Evolutionary conservation across 2,113 vertebrate genomes (phyloP).

Genomic region (Amblyopsis rosae): DNA sequence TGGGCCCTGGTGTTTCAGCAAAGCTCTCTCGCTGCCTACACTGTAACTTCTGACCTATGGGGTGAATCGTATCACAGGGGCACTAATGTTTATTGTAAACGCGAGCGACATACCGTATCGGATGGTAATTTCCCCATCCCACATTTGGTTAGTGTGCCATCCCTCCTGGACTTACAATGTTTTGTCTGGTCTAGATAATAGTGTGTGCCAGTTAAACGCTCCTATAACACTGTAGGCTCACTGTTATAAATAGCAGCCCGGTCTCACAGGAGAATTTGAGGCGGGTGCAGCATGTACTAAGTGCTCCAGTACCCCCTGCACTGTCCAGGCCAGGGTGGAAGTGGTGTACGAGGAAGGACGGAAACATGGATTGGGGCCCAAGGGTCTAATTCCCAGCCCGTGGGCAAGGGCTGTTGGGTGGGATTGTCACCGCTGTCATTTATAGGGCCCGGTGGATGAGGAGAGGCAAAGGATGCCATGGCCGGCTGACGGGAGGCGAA

Average conservation of each 20-base stretch:
- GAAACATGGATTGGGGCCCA: conserved; percentile 54
- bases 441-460: conserved; percentile 43
- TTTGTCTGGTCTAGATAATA: conserved; percentile 5
- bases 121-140: too few relatives aligned
- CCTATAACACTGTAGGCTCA: conserved; percentile 6
- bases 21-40: too few relatives aligned
- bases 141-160: too few relatives aligned
- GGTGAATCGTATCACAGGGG: too few relatives aligned
- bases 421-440: conserved; percentile 59
- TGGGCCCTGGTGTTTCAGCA: too few relatives aligned
- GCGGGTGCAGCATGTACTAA: conserved; percentile 2
- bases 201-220: neutral
- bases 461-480: conserved; percentile 34
- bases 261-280: conserved; percentile 27
- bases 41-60: too few relatives aligned
- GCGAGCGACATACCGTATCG: too few relatives aligned
- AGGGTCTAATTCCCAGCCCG: conserved; percentile 34
- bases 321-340: conserved; percentile 25
- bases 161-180: too few relatives aligned
- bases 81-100: too few relatives aligned
- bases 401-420: conserved; percentile 12
- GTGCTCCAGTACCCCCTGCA: conserved; percentile 20
- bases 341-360: conserved; percentile 54
- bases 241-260: conserved; percentile 23
- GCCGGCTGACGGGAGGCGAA: conserved; percentile 45